Evolutionary conservation across 2,797 vertebrate genomes (phyloP).

Genomic region (Poeciliopsis presidionis): DNA sequence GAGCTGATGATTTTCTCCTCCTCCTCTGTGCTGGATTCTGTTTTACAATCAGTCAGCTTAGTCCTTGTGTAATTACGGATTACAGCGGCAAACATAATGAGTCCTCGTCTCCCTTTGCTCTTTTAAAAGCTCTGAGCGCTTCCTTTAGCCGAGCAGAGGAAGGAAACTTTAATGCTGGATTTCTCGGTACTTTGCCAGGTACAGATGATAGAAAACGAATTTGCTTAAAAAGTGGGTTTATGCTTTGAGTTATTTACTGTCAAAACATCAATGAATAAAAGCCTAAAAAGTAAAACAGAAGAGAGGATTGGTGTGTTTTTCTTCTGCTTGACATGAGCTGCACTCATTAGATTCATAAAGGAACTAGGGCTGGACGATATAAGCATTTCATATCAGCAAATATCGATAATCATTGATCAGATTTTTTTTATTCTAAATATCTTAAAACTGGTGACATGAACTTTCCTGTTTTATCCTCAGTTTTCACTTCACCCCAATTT

Average conservation of each 20-base stretch:
- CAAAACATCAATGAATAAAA: not conserved
- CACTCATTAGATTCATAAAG: not conserved
- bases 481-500: no score
- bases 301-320: not conserved
- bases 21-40: slow-evolving; percentile 49
- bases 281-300: not conserved
- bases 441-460: no score
- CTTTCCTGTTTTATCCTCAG: no score
- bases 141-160: slow-evolving; percentile 21
- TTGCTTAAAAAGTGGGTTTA: slow-evolving; percentile 1
- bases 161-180: slow-evolving; percentile 21
- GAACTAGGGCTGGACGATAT: no score
- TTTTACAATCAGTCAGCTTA: slow-evolving; percentile 54
- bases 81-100: slow-evolving; percentile 47
- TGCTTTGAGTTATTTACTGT: not conserved
- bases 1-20: slow-evolving; percentile 21
- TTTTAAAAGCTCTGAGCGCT: slow-evolving; percentile 33
- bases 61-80: slow-evolving; percentile 56
- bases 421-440: no score
- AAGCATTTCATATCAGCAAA: no score
- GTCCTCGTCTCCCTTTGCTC: slow-evolving; percentile 30
- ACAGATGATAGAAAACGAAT: not conserved
- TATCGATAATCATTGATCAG: no score
- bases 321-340: not conserved
- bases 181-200: slow-evolving; percentile 25